These are phyloP conservation scores for Condylura cristata DNA, from an alignment of 2,113 vertebrate genomes.

Conservation along the genomic window DNA sequence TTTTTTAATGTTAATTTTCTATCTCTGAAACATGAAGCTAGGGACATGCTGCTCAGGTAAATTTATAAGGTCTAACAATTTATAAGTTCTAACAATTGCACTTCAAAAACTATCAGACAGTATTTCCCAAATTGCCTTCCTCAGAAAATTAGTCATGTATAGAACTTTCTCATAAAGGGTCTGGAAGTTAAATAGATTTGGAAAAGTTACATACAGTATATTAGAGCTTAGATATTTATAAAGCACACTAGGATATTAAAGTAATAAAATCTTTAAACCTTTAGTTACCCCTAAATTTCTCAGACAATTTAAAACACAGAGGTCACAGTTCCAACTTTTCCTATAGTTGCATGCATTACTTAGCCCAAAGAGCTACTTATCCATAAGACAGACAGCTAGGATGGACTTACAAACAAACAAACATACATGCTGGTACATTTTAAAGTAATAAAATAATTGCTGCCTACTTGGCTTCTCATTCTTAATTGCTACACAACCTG, in stretches of 20 bases:
- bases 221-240: not conserved
- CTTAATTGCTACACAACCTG: not conserved
- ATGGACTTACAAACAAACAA: not conserved
- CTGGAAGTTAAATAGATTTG: not conserved
- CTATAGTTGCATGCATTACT: not conserved
- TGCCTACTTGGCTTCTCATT: not conserved
- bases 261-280: not conserved
- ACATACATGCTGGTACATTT: not conserved
- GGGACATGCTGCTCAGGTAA: not conserved
- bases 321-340: not conserved
- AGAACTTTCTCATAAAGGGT: not conserved
- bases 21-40: not conserved
- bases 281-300: slow-evolving; percentile 1
- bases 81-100: not conserved
- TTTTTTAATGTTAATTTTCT: not conserved
- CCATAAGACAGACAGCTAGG: not conserved
- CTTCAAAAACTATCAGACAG: not conserved
- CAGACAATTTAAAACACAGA: not conserved
- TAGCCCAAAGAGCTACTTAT: not conserved
- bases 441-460: not conserved
- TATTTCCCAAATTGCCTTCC: not conserved
- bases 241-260: not conserved
- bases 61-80: not conserved
- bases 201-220: not conserved
- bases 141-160: not conserved